phyloP scores from a whole-genome alignment of 2,797 vertebrate species.

The Microctenopoma lineatum region DNA sequence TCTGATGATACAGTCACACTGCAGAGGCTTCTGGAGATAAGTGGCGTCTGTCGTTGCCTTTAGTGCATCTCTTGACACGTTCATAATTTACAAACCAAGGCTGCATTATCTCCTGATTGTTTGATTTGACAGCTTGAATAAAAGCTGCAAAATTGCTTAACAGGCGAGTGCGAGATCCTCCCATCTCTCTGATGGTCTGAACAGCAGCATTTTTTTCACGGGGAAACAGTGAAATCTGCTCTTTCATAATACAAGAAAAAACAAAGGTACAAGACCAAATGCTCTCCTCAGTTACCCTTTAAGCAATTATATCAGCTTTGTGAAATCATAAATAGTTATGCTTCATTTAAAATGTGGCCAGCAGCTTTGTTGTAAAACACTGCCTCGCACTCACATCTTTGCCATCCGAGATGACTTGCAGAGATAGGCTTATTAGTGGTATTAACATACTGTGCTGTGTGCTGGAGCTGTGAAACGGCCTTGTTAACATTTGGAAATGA shows the following conservation, averaged over 20 bases:
- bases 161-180: slow-evolving; percentile 57
- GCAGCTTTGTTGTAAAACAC: slow-evolving; percentile 65
- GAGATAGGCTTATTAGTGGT: slow-evolving; percentile 78
- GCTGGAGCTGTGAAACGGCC: slow-evolving; percentile 73
- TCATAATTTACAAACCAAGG: slow-evolving; percentile 75
- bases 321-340: slow-evolving; percentile 73
- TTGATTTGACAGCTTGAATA: slow-evolving; percentile 73
- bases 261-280: slow-evolving; percentile 50
- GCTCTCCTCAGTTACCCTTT: slow-evolving; percentile 71
- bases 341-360: slow-evolving; percentile 73
- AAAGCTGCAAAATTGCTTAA: slow-evolving; percentile 77
- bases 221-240: slow-evolving; percentile 57
- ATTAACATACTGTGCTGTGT: slow-evolving; percentile 70
- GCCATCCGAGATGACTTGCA: slow-evolving; percentile 72
- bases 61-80: slow-evolving; percentile 76
- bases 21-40: slow-evolving; percentile 73
- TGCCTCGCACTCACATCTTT: slow-evolving; percentile 55
- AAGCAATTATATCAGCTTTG: slow-evolving; percentile 76
- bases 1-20: slow-evolving; percentile 76
- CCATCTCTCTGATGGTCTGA: slow-evolving; percentile 54
- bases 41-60: slow-evolving; percentile 79
- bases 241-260: slow-evolving; percentile 56
- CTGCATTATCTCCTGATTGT: slow-evolving; percentile 76
- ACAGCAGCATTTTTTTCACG: slow-evolving; percentile 43
- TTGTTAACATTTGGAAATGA: slow-evolving; percentile 81